A percentile compares a stretch with the other conserved stretches of the same genome.
These are phyloP conservation scores for Aphidius colemani DNA, from an alignment of 2,888 invertebrate species.

Conservation along the genomic window DNA sequence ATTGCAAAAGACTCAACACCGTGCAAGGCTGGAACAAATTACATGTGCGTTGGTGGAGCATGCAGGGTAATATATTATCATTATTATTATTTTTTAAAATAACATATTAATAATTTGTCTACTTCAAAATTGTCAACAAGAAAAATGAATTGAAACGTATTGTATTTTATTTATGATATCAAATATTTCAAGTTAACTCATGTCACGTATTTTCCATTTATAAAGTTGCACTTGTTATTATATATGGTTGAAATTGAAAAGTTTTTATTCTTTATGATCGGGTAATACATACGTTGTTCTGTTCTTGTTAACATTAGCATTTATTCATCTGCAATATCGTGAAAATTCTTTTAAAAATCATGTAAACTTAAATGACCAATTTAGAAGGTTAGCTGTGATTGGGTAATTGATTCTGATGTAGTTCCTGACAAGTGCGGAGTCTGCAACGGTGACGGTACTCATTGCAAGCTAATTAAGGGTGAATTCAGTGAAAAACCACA, in stretches of 20 bases:
- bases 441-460: slow-evolving; percentile 83
- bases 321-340: slow-evolving; percentile 1
- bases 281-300: no score
- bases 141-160: no score
- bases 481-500: slow-evolving; percentile 62
- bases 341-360: slow-evolving; percentile 37
- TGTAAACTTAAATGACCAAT: slow-evolving; percentile 48
- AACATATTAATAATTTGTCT: neutral
- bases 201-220: slow-evolving; percentile 24
- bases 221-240: neutral
- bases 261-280: no score
- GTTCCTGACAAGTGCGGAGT: slow-evolving; percentile 85
- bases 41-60: slow-evolving; percentile 82
- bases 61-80: slow-evolving; percentile 66
- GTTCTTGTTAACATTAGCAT: neutral
- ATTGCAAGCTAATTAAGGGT: slow-evolving; percentile 74
- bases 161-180: no score
- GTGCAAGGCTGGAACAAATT: slow-evolving; percentile 78
- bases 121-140: no score
- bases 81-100: neutral
- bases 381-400: slow-evolving; percentile 90
- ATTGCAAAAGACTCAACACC: slow-evolving; percentile 84
- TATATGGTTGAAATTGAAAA: no score
- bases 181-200: neutral
- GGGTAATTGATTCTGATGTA: slow-evolving; percentile 79